These are phyloP conservation scores for Cynoglossus semilaevis DNA, from an alignment of 2,113 vertebrate genomes.

Conservation along the genomic window DNA sequence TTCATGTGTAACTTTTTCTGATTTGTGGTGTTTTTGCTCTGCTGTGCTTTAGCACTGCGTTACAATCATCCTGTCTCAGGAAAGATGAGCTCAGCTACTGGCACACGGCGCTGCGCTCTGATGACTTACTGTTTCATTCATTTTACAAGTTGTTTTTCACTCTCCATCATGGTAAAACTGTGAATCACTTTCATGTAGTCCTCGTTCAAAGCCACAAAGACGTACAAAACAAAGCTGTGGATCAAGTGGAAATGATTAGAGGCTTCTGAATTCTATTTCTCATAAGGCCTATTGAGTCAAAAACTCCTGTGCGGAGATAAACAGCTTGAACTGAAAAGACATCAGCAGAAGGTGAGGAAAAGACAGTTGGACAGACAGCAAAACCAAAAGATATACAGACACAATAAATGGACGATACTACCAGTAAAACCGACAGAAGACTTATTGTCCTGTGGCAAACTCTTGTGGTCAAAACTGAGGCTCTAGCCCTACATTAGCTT, in stretches of 20 bases:
- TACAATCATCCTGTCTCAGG: slow-evolving; percentile 13
- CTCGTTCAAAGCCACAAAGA: slow-evolving; percentile 15
- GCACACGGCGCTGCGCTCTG: slow-evolving; percentile 18
- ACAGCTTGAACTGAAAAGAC: slow-evolving; percentile 35
- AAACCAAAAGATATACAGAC: slow-evolving; percentile 11
- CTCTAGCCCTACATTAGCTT: slow-evolving; percentile 5
- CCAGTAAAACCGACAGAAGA: slow-evolving; percentile 15
- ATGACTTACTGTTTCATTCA: slow-evolving; percentile 20
- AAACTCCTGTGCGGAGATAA: slow-evolving; percentile 28
- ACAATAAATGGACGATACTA: slow-evolving; percentile 35
- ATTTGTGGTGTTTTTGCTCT: slow-evolving; percentile 1
- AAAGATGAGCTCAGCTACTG: slow-evolving; percentile 16
- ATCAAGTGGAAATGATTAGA: slow-evolving; percentile 29
- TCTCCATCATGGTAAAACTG: slow-evolving; percentile 1
- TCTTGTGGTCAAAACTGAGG: neutral
- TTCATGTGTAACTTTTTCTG: slow-evolving; percentile 5
- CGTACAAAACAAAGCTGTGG: slow-evolving; percentile 18
- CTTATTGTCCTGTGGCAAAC: slow-evolving; percentile 1
- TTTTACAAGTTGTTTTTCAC: slow-evolving; percentile 20
- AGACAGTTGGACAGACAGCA: slow-evolving; percentile 20
- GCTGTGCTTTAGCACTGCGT: slow-evolving; percentile 15
- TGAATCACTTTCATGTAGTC: slow-evolving; percentile 21
- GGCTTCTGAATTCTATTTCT: slow-evolving; percentile 40
- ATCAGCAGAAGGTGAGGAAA: slow-evolving; percentile 9
- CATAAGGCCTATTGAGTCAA: slow-evolving; percentile 35